Evolutionary conservation across 2,888 invertebrate species (phyloP).

Genomic region (Scaptomyza parva): DNA sequence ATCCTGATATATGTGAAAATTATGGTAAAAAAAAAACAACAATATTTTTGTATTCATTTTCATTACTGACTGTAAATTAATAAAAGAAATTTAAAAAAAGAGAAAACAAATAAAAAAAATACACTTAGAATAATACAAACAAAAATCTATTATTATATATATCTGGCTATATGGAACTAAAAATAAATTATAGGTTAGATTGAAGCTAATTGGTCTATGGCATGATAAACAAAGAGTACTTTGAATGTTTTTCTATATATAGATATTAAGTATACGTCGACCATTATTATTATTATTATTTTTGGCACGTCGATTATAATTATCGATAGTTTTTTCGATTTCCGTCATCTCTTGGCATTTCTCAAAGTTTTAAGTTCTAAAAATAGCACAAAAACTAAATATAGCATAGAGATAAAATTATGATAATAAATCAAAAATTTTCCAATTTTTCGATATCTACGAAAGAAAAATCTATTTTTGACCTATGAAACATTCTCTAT

Average conservation of each 20-base stretch:
- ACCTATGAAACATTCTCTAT: slow-evolving; percentile 7
- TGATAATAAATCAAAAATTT: slow-evolving; percentile 12
- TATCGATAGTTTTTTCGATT: slow-evolving; percentile 1
- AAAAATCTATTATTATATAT: not conserved
- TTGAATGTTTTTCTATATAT: not conserved
- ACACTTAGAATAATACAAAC: slow-evolving; percentile 29
- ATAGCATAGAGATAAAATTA: slow-evolving; percentile 4
- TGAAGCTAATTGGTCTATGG: not conserved
- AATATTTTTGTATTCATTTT: slow-evolving; percentile 70
- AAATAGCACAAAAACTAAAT: slow-evolving; percentile 1
- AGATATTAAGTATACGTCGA: not conserved
- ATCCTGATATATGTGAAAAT: slow-evolving; percentile 52
- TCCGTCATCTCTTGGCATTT: not conserved
- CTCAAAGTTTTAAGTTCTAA: not conserved
- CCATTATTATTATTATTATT: not conserved
- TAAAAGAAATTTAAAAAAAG: slow-evolving; percentile 61
- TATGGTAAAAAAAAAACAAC: slow-evolving; percentile 40
- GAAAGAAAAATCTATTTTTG: slow-evolving; percentile 5
- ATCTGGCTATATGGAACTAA: no score
- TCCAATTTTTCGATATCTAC: not conserved
- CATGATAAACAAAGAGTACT: not conserved
- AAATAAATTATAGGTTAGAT: slow-evolving; percentile 4
- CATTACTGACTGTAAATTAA: slow-evolving; percentile 72
- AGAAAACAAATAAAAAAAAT: slow-evolving; percentile 29
- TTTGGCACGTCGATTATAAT: not conserved